Evolutionary conservation across 2,888 invertebrate genomes (phyloP).

Genomic region (Mechanitis mazaeus): DNA sequence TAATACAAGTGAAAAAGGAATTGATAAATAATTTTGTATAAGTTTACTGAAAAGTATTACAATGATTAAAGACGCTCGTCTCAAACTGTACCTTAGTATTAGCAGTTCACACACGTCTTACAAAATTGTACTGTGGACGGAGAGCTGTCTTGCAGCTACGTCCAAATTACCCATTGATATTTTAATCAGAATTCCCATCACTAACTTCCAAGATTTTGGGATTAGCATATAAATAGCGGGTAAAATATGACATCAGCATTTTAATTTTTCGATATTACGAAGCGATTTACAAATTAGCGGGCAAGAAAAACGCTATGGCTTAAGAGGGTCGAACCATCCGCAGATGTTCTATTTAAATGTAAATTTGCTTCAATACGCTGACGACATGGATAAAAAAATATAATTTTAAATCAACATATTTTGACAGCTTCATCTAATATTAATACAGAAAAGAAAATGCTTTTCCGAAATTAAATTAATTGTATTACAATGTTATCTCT

Average conservation of each 20-base stretch:
- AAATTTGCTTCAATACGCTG: slow-evolving; percentile 66
- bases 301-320: slow-evolving; percentile 70
- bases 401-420: slow-evolving; percentile 64
- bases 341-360: slow-evolving; percentile 77
- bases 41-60: no score
- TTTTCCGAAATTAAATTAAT: slow-evolving; percentile 3
- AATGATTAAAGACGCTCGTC: slow-evolving; percentile 9
- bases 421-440: slow-evolving; percentile 47
- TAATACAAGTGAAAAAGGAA: no score
- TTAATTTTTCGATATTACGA: slow-evolving; percentile 75
- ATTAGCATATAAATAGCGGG: slow-evolving; percentile 74
- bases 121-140: slow-evolving; percentile 37
- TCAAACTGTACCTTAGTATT: slow-evolving; percentile 1
- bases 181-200: slow-evolving; percentile 62
- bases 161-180: slow-evolving; percentile 71
- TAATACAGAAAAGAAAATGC: slow-evolving; percentile 20
- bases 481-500: neutral
- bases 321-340: slow-evolving; percentile 67
- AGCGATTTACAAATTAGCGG: slow-evolving; percentile 76
- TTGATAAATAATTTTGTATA: no score
- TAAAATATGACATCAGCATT: slow-evolving; percentile 77
- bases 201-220: slow-evolving; percentile 46
- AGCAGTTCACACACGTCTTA: slow-evolving; percentile 44
- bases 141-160: slow-evolving; percentile 40
- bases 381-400: slow-evolving; percentile 66